Evolutionary conservation across 2,888 invertebrate species (phyloP).

Genomic region (Rhopalosiphum nymphaeae): DNA sequence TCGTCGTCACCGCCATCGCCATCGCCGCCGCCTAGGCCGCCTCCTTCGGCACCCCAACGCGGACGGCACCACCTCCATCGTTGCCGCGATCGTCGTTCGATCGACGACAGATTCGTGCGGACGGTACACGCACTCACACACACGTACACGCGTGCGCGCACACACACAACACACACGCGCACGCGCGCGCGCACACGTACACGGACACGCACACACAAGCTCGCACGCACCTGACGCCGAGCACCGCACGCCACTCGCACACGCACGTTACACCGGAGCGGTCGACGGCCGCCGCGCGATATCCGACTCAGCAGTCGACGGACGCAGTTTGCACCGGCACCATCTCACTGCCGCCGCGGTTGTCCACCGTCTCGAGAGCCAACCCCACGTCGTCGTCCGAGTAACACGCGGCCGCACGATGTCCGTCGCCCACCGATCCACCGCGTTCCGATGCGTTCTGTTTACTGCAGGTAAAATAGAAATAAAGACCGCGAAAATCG

Average conservation of each 20-base stretch:
- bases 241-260: background rate
- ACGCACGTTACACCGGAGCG: background rate
- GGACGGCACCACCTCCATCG: background rate
- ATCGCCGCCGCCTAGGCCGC: background rate
- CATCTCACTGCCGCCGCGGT: background rate
- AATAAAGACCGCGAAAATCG: no score
- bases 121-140: background rate
- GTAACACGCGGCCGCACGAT: conserved; percentile 6
- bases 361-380: background rate
- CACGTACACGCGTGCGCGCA: background rate
- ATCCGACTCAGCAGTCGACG: conserved; percentile 50
- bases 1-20: no score
- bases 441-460: conserved; percentile 19
- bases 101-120: conserved; percentile 39
- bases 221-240: background rate
- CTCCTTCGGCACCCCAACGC: background rate
- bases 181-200: background rate
- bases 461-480: conserved; percentile 41
- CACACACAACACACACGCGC: background rate
- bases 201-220: background rate
- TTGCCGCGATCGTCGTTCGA: conserved; percentile 39
- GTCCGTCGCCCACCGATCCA: background rate
- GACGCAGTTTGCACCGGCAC: conserved; percentile 50
- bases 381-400: background rate
- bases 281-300: conserved; percentile 12